Evolutionary conservation across 2,888 invertebrate species (phyloP), one percentile per base, ranked within the genome.

Genomic region (Torymus auratus): DNA sequence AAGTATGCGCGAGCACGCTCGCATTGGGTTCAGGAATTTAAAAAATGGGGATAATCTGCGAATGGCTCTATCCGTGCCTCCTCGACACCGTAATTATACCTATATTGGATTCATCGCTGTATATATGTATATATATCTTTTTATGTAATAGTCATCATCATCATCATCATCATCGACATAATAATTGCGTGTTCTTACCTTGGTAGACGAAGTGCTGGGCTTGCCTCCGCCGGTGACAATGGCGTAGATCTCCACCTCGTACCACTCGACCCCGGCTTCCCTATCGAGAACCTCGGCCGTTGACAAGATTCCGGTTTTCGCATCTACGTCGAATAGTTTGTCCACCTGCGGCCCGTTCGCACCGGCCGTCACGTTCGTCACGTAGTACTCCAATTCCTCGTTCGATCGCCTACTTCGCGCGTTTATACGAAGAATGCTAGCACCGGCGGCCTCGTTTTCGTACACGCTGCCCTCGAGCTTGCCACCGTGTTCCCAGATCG

Each of bases 311-410:
- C 98, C 98, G 88, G 96, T 92, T 85, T 96, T 95, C 23, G 96
- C 94, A 92, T 98, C 97, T 88, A 99, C 96, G 89, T 96, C 96
- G 91, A 99, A 99, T 87, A 97, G 93, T 88, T 96, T 94, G 92
- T 97, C 96, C 89, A 96, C 96, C 92, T 96, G 96, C 85, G 92
- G 93, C 83, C 95, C 95, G 84, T 92, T 92, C 84, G 91, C 92
- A 89, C 94, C 94, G 80, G 91, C 91, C 87, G 95, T 96, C 91
- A 96, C 95, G 92, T 96, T 96, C 87, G 96, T 97, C 91, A 98
- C 95, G 92, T 96, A 98, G 92, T 97, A 98, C 91, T 97, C 97
- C 90, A 98, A 93, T 86, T 94, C 93, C 75, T 93, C 93, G 76
- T 91, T 92, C 53, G 88, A 85, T 86, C 93, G 93, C 84, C 91